phyloP scores from a whole-genome alignment of 1,140 invertebrate species.

The Pomacea maculata region DNA sequence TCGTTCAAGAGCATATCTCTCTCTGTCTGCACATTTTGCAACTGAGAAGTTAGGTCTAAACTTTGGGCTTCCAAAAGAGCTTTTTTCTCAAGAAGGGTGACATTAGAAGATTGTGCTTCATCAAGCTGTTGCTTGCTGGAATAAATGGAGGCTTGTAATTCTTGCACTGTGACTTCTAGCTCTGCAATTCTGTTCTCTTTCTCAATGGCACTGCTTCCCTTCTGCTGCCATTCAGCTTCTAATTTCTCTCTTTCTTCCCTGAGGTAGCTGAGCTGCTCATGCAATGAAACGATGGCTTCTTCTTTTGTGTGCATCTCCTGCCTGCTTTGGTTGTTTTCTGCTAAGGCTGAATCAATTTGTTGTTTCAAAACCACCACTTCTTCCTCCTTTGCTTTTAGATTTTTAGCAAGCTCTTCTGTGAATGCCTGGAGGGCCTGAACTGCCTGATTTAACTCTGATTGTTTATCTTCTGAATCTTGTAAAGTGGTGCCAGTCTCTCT shows the following conservation, averaged over 20 bases:
- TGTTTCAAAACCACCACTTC: slow-evolving; percentile 18
- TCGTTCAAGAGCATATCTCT: slow-evolving; percentile 17
- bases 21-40: slow-evolving; percentile 8
- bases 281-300: slow-evolving; percentile 6
- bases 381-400: slow-evolving; percentile 28
- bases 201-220: slow-evolving; percentile 28
- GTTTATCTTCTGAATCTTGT: slow-evolving; percentile 20
- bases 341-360: not conserved
- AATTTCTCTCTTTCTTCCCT: not conserved
- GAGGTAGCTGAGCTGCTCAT: not conserved
- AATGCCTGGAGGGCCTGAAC: slow-evolving; percentile 26
- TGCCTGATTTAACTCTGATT: slow-evolving; percentile 17
- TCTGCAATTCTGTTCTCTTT: slow-evolving; percentile 31
- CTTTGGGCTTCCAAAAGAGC: not conserved
- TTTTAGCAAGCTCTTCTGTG: slow-evolving; percentile 16
- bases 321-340: slow-evolving; percentile 2
- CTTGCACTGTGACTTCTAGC: slow-evolving; percentile 18
- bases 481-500: slow-evolving; percentile 19
- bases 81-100: not conserved
- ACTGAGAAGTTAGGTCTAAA: slow-evolving; percentile 7
- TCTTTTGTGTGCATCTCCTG: slow-evolving; percentile 12
- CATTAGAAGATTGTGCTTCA: not conserved
- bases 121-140: slow-evolving; percentile 20
- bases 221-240: slow-evolving; percentile 28
- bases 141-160: slow-evolving; percentile 18